phyloP scores from a whole-genome alignment of 2,797 vertebrate genomes.

The Orestias chungarensis region DNA sequence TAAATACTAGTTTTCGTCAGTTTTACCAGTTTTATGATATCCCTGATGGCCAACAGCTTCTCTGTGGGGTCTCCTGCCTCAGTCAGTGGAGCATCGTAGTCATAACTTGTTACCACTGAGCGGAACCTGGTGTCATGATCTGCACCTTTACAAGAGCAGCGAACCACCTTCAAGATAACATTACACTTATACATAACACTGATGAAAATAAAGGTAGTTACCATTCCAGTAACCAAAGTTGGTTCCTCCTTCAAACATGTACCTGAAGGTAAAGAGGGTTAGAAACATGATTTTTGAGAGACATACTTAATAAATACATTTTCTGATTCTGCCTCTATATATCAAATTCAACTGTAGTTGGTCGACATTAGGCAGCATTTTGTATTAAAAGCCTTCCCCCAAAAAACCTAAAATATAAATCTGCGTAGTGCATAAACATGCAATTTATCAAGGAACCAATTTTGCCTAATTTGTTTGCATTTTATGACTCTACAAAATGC shows the following conservation, averaged over 20 bases:
- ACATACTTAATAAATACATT: neutral
- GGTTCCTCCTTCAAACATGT: slow-evolving; percentile 98
- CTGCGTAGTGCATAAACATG: neutral
- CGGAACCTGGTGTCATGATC: slow-evolving; percentile 88
- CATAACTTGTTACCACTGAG: slow-evolving; percentile 95
- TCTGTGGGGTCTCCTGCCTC: slow-evolving; percentile 95
- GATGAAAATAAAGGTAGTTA: slow-evolving; percentile 51
- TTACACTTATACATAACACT: neutral
- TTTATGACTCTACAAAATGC: neutral
- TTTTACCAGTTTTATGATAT: slow-evolving; percentile 87
- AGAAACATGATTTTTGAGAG: neutral
- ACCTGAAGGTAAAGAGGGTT: slow-evolving; percentile 78
- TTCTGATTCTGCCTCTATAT: neutral
- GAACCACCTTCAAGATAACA: neutral
- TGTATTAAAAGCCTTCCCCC: neutral
- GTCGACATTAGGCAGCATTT: neutral
- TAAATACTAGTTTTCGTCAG: slow-evolving; percentile 1
- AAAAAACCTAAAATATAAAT: neutral
- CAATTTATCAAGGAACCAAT: neutral
- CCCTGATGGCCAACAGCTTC: slow-evolving; percentile 90
- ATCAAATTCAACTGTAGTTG: slow-evolving; percentile 4
- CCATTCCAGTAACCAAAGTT: slow-evolving; percentile 99
- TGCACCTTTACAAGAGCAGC: slow-evolving; percentile 79
- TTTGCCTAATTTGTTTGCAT: neutral
- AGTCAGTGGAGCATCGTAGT: slow-evolving; percentile 93